Conservation (phyloP, 35 echinoderm and acorn worm species). For the Holothuria glaberrima region DNA sequence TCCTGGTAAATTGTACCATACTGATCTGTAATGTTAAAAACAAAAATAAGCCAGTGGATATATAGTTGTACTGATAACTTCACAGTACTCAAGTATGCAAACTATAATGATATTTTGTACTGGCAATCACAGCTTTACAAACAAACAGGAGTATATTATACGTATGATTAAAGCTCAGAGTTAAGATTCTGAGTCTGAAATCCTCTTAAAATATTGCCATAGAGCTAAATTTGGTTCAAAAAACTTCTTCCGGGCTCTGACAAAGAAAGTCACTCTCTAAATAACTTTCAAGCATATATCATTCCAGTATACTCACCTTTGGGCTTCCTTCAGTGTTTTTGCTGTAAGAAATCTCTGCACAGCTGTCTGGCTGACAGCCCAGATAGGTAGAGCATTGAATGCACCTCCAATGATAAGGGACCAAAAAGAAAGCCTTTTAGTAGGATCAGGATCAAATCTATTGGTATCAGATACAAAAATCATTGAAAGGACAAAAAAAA, state of each 20-base stretch:
- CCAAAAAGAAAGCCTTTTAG: conserved; percentile 75
- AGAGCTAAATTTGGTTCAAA: no score
- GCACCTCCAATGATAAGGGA: conserved; percentile 76
- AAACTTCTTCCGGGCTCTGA: no score
- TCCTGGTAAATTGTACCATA: conserved; percentile 90
- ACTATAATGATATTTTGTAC: no score
- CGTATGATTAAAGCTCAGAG: no score
- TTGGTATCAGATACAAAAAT: not conserved
- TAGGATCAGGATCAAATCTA: conserved; percentile 69
- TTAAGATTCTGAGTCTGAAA: no score
- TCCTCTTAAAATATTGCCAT: no score
- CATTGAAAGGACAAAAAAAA: no score
- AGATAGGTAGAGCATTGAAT: conserved; percentile 80
- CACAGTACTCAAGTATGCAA: no score
- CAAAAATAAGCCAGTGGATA: not conserved
- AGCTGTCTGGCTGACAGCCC: conserved; percentile 92
- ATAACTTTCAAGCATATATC: not conserved
- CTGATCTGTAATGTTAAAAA: conserved; percentile 55
- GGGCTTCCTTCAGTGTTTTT: conserved; percentile 80
- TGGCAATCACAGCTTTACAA: no score
- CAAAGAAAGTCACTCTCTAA: not conserved
- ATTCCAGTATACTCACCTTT: conserved; percentile 57
- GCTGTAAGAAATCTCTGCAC: conserved; percentile 95
- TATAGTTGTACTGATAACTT: not conserved
- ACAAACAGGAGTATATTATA: no score